Evolutionary conservation across 1,140 invertebrate genomes (phyloP).

Genomic region (Ephestia elutella): DNA sequence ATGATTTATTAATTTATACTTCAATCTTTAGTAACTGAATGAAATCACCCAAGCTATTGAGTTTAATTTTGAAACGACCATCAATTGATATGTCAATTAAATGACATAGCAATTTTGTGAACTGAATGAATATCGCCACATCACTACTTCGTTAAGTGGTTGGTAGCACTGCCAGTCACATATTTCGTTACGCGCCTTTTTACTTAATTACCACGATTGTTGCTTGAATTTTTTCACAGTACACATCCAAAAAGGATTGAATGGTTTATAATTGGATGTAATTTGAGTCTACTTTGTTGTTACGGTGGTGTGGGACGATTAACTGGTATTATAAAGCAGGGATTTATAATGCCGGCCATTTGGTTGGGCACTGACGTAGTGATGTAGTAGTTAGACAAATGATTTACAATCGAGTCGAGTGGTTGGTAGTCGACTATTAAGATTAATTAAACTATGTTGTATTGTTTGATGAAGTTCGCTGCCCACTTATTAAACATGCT

Average conservation of each 20-base stretch:
- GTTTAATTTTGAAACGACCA: background rate
- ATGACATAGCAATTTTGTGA: background rate
- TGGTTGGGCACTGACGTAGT: conserved; percentile 35
- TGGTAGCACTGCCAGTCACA: conserved; percentile 58
- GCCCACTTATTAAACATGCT: conserved; percentile 16
- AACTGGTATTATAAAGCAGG: conserved; percentile 55
- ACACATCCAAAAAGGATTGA: conserved; percentile 61
- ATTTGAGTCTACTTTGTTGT: conserved; percentile 66
- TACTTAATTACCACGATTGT: conserved; percentile 68
- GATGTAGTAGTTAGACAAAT: conserved; percentile 52
- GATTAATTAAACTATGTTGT: conserved; percentile 44
- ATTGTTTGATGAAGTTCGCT: conserved; percentile 10
- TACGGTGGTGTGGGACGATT: conserved; percentile 43
- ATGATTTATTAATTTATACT: background rate
- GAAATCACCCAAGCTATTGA: background rate
- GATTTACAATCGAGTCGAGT: conserved; percentile 48
- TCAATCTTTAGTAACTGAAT: background rate
- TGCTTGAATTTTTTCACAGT: conserved; percentile 49
- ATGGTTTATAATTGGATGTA: conserved; percentile 71
- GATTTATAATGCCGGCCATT: conserved; percentile 51
- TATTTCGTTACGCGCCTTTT: conserved; percentile 62
- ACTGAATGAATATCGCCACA: conserved; percentile 23
- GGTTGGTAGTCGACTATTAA: conserved; percentile 36
- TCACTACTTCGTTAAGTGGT: conserved; percentile 50
- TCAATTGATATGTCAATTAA: conserved; percentile 5